Evolutionary conservation across 2,797 vertebrate species (phyloP).

Genomic region (Sylvia borin): DNA sequence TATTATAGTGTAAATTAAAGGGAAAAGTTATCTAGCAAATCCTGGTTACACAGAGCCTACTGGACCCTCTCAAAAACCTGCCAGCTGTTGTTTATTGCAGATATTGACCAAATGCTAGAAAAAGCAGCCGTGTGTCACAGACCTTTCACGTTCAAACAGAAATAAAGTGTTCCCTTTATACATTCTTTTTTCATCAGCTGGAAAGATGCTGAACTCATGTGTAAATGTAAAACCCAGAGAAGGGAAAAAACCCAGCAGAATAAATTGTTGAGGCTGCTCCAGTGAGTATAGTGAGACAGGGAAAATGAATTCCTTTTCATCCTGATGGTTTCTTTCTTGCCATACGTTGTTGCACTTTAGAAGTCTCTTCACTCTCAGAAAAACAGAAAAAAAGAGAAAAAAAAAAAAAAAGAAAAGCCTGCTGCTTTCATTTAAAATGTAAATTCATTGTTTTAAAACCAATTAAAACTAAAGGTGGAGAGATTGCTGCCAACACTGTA

Average conservation of each 20-base stretch:
- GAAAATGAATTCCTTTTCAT: constrained; percentile 6
- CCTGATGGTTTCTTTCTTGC: neutral
- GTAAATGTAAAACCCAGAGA: neutral
- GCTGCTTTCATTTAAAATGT: neutral
- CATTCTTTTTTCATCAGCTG: neutral
- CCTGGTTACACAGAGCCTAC: neutral
- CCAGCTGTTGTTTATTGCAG: neutral
- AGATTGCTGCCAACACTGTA: neutral
- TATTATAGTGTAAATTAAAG: neutral
- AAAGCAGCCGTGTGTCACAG: neutral
- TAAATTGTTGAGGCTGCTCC: neutral
- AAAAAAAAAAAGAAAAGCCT: neutral
- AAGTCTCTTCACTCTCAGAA: neutral
- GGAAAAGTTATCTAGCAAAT: neutral
- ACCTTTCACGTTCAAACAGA: neutral
- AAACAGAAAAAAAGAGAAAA: neutral
- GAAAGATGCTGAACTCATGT: neutral
- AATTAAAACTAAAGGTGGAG: neutral
- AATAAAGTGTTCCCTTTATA: neutral
- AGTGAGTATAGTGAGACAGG: neutral
- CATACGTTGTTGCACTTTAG: neutral
- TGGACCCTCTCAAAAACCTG: neutral
- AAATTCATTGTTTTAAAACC: constrained; percentile 6
- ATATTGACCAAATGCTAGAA: neutral
- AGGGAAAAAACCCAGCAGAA: neutral